Conservation (phyloP, 2,888 invertebrate genomes). For the Conus canariensis region DNA sequence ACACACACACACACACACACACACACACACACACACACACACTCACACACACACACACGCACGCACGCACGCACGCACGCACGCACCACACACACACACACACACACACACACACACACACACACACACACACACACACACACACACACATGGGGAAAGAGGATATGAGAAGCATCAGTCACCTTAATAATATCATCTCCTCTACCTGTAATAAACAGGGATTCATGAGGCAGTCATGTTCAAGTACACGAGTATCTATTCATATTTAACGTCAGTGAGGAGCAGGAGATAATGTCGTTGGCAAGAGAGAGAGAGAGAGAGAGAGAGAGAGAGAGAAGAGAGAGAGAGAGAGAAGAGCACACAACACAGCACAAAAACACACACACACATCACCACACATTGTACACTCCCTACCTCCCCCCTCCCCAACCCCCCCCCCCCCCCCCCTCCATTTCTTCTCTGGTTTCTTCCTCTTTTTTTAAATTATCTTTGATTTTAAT, state of each 20-base stretch:
- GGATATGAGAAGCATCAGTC: neutral
- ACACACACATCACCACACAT: neutral
- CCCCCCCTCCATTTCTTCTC: neutral
- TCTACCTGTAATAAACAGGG: neutral
- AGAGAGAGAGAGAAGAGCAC: too few relatives aligned
- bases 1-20: neutral
- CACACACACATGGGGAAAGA: neutral
- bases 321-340: too few relatives aligned
- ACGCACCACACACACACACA: constrained; percentile 25
- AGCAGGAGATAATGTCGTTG: too few relatives aligned
- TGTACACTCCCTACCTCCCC: neutral
- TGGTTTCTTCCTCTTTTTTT: neutral
- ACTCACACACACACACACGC: neutral
- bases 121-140: constrained; percentile 28
- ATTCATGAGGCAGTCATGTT: neutral
- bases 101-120: constrained; percentile 28
- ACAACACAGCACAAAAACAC: too few relatives aligned
- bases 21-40: neutral
- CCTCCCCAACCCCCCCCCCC: neutral
- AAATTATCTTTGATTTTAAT: too few relatives aligned
- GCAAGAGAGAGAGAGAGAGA: too few relatives aligned
- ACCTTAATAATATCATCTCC: too few relatives aligned
- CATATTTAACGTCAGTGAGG: too few relatives aligned
- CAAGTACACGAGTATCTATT: too few relatives aligned
- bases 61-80: constrained; percentile 13